phyloP scores from a whole-genome alignment of 2,113 vertebrate genomes.

The Ceuthmochares aereus region DNA sequence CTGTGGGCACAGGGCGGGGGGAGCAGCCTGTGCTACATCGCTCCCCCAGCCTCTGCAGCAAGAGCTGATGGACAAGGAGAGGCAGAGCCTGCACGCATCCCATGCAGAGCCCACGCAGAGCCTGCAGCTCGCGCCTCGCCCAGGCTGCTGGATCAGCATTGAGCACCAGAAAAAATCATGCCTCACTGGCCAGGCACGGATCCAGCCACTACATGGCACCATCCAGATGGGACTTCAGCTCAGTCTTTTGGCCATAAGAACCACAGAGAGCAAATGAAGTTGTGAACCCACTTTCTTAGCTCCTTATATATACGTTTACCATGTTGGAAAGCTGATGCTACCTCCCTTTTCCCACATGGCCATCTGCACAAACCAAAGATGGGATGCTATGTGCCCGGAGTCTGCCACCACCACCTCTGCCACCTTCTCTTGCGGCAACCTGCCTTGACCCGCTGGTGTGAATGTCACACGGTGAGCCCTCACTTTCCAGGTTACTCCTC shows the following conservation, averaged over 20 bases:
- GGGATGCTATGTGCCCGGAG: not conserved
- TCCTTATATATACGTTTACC: accelerated
- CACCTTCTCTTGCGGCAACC: not conserved
- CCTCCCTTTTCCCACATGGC: not conserved
- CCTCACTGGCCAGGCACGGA: accelerated
- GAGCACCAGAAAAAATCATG: not conserved
- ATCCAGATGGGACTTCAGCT: not conserved
- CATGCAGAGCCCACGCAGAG: not conserved
- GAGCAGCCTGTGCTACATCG: not conserved
- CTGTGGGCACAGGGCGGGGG: not conserved
- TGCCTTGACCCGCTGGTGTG: not conserved
- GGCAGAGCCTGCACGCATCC: not conserved
- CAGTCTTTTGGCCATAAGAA: not conserved
- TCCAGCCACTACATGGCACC: not conserved
- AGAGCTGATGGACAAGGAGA: slow-evolving; percentile 40
- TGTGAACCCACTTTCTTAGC: not conserved
- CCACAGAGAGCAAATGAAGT: accelerated
- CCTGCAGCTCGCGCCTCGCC: not conserved
- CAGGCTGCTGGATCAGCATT: not conserved
- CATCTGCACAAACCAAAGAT: not conserved
- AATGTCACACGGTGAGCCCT: not conserved
- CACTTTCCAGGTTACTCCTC: not conserved
- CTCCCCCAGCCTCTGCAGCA: not conserved
- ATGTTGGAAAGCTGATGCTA: not conserved
- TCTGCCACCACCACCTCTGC: not conserved